A percentile compares a stretch with the other conserved stretches of the same genome.
Evolutionary conservation across 2,888 invertebrate genomes (phyloP).

Genomic region (Callyntrura sp.): DNA sequence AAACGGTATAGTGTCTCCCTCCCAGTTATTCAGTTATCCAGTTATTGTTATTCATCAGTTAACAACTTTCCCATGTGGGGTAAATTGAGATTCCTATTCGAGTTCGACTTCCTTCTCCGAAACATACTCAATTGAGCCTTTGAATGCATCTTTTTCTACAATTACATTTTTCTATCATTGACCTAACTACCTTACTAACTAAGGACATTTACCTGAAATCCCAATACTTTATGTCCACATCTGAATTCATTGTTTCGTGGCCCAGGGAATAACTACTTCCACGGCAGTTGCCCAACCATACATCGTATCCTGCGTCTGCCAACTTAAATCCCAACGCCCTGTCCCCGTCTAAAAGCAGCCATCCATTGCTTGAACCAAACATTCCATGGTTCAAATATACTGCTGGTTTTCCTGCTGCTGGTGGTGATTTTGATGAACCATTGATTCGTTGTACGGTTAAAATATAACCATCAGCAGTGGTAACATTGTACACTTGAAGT

Average conservation of each 20-base stretch:
- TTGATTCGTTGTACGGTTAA: slow-evolving; percentile 68
- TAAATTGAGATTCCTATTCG: no score
- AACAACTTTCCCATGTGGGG: no score
- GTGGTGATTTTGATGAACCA: slow-evolving; percentile 21
- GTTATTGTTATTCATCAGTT: no score
- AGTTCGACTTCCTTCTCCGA: no score
- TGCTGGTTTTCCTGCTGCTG: slow-evolving; percentile 15
- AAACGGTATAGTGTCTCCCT: no score
- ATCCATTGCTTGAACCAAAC: slow-evolving; percentile 83
- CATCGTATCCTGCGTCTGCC: slow-evolving; percentile 83
- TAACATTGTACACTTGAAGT: slow-evolving; percentile 58
- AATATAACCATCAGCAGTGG: slow-evolving; percentile 68
- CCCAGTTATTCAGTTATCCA: no score
- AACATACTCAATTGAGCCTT: no score
- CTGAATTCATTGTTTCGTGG: slow-evolving; percentile 83
- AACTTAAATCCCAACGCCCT: no score
- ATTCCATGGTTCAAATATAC: slow-evolving; percentile 41
- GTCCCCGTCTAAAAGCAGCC: no score
- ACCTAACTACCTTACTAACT: not conserved
- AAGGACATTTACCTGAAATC: slow-evolving; percentile 56
- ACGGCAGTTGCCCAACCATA: slow-evolving; percentile 86
- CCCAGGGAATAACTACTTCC: slow-evolving; percentile 86
- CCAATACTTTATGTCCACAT: slow-evolving; percentile 30
- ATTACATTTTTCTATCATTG: not conserved
- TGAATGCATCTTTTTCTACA: no score